phyloP scores from a whole-genome alignment of 2,888 invertebrate genomes.

The Augochlorella aurata region DNA sequence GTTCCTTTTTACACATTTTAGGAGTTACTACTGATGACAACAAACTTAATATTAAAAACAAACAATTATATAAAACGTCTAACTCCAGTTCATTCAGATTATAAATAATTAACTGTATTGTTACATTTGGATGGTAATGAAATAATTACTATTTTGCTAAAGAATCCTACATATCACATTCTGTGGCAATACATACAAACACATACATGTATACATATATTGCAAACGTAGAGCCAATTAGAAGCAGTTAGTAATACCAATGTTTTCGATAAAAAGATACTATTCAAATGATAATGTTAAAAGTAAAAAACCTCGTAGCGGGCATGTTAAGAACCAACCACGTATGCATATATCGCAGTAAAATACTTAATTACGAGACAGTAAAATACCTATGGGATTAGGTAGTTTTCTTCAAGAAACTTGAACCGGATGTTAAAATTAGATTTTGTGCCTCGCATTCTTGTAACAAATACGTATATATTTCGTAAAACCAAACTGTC shows the following conservation, averaged over 20 bases:
- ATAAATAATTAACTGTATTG: slow-evolving; percentile 15
- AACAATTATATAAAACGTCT: slow-evolving; percentile 37
- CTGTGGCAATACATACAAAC: slow-evolving; percentile 24
- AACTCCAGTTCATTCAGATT: slow-evolving; percentile 15
- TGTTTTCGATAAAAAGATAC: slow-evolving; percentile 33
- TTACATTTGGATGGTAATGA: slow-evolving; percentile 12
- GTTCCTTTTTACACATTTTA: background rate
- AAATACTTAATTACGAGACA: slow-evolving; percentile 26
- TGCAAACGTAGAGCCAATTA: slow-evolving; percentile 37
- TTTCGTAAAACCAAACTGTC: background rate
- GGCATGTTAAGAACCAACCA: slow-evolving; percentile 24
- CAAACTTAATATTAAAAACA: slow-evolving; percentile 21
- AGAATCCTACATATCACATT: slow-evolving; percentile 50
- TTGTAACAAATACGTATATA: background rate
- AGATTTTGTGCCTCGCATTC: background rate
- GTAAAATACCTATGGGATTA: slow-evolving; percentile 31
- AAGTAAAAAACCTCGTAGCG: slow-evolving; percentile 29
- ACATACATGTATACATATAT: slow-evolving; percentile 19
- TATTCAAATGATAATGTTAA: slow-evolving; percentile 24
- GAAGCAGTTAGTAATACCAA: slow-evolving; percentile 28
- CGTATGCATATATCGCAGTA: slow-evolving; percentile 27
- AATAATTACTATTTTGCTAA: slow-evolving; percentile 34
- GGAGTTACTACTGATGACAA: background rate
- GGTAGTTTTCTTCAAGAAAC: slow-evolving; percentile 10
- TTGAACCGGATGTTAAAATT: slow-evolving; percentile 17